phyloP scores from a whole-genome alignment of 2,797 vertebrate species.

The Champsocephalus esox region DNA sequence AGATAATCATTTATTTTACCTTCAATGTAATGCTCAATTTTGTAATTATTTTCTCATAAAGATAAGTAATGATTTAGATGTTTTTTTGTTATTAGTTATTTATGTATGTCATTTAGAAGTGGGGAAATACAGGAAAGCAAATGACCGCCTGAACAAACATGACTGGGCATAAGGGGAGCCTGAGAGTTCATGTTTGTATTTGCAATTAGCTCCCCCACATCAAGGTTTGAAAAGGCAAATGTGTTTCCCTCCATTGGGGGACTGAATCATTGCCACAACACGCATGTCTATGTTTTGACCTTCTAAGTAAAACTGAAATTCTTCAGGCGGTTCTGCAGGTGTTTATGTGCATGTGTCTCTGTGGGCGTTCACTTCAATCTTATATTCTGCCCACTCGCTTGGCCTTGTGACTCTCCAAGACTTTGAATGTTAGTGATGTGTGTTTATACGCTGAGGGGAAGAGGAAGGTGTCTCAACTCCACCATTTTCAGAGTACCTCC shows the following conservation, averaged over 20 bases:
- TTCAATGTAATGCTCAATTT: background rate
- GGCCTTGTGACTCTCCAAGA: constrained; percentile 66
- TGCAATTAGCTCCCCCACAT: constrained; percentile 56
- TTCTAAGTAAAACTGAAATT: constrained; percentile 59
- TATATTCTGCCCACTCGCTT: constrained; percentile 67
- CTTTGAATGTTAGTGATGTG: constrained; percentile 65
- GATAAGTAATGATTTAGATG: constrained; percentile 24
- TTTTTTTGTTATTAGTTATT: background rate
- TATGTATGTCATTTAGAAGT: background rate
- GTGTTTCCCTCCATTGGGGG: constrained; percentile 54
- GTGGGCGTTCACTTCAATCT: constrained; percentile 65
- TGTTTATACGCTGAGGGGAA: constrained; percentile 63
- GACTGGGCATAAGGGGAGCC: constrained; percentile 31
- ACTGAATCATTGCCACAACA: constrained; percentile 55
- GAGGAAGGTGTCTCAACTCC: constrained; percentile 63
- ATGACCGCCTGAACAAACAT: constrained; percentile 21
- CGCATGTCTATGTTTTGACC: constrained; percentile 54
- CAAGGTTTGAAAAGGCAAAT: constrained; percentile 57
- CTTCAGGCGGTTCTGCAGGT: constrained; percentile 62
- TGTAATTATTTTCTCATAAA: constrained; percentile 14
- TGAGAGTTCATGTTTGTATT: constrained; percentile 57
- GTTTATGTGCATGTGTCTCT: constrained; percentile 59
- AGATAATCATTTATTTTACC: background rate
- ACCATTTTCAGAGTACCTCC: constrained; percentile 52
- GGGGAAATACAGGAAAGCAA: background rate